Evolutionary conservation across 2,113 vertebrate species (phyloP).

Genomic region (Catharus minimus): DNA sequence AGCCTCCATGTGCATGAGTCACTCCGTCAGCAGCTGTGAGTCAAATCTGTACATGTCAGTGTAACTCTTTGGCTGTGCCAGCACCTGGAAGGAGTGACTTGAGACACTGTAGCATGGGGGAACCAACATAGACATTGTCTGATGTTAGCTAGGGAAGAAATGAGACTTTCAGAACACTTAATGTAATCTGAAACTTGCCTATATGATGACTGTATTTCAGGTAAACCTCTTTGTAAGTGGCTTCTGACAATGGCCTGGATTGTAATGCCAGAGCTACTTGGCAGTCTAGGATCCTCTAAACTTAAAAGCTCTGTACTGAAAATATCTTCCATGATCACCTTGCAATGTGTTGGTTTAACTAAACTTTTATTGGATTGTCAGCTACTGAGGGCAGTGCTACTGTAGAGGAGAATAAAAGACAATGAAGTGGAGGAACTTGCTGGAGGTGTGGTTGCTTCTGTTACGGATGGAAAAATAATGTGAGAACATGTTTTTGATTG

Average conservation of each 20-base stretch:
- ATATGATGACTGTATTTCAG: not conserved
- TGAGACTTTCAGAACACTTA: not conserved
- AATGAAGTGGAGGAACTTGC: not conserved
- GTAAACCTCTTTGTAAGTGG: not conserved
- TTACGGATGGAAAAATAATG: not conserved
- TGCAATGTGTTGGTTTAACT: not conserved
- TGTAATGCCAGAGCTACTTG: not conserved
- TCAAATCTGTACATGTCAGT: slow-evolving; percentile 10
- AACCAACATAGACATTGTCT: not conserved
- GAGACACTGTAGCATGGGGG: not conserved
- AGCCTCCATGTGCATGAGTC: slow-evolving; percentile 8
- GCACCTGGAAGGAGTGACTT: not conserved
- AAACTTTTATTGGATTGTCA: not conserved
- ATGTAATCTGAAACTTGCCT: not conserved
- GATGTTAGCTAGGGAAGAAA: not conserved
- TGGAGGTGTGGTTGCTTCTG: not conserved
- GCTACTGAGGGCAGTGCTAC: not conserved
- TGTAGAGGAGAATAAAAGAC: not conserved
- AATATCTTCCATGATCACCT: not conserved
- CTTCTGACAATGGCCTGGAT: not conserved
- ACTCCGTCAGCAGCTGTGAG: not conserved
- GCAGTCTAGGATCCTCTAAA: not conserved
- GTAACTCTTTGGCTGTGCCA: not conserved
- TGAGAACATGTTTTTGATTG: slow-evolving; percentile 27
- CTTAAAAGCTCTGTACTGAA: not conserved